These are phyloP conservation scores for Acrossocheilus wenchowensis DNA, from an alignment of 2,797 vertebrate species.

Conservation along the genomic window DNA sequence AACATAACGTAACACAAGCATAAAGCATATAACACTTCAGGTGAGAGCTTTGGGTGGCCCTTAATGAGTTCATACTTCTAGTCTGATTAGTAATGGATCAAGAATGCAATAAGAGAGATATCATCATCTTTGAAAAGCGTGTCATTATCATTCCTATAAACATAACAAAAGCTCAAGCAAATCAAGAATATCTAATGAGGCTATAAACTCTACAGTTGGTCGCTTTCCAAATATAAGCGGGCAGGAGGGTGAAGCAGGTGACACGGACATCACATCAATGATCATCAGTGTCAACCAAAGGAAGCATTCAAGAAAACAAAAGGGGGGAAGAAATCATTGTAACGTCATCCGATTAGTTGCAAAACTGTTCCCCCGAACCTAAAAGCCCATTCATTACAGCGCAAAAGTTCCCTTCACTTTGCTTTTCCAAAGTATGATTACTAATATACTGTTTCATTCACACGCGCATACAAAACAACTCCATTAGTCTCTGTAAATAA, in stretches of 20 bases:
- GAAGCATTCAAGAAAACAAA: background rate
- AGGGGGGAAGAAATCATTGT: too few species aligned
- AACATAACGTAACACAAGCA: background rate
- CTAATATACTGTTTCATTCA: background rate
- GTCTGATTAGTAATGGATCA: background rate
- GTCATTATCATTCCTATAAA: background rate
- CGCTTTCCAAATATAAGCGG: background rate
- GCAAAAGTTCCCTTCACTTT: background rate
- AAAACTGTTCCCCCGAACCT: background rate
- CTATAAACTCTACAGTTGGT: background rate
- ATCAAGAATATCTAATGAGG: background rate
- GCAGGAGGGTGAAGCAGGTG: background rate
- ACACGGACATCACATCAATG: background rate
- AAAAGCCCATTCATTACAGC: background rate
- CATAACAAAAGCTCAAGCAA: background rate
- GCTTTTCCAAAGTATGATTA: background rate
- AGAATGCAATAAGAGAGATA: background rate
- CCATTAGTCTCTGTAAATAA: background rate
- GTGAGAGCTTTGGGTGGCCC: background rate
- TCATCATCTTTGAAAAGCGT: background rate
- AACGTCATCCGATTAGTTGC: background rate
- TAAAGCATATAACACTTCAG: background rate
- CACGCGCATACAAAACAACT: conserved; percentile 6
- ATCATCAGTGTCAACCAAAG: background rate
- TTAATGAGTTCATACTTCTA: background rate